These are phyloP conservation scores for Euwallacea similis DNA, from an alignment of 1,140 invertebrate genomes.

Conservation along the genomic window DNA sequence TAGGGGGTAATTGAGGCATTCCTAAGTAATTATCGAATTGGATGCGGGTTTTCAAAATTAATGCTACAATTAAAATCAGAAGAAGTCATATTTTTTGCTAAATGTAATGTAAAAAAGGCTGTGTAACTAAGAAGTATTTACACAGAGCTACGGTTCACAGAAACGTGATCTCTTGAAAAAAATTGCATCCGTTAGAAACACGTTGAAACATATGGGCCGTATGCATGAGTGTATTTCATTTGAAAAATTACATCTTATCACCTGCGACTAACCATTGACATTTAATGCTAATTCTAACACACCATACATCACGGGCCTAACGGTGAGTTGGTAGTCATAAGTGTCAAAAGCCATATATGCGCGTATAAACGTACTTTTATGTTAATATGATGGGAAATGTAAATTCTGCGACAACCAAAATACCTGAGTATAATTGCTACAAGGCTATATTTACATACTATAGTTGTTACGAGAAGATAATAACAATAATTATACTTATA, in stretches of 20 bases:
- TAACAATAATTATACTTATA: conserved; percentile 25
- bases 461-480: conserved; percentile 27
- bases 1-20: too few relatives aligned
- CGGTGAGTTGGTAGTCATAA: conserved; percentile 13
- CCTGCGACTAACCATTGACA: conserved; percentile 16
- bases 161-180: too few relatives aligned
- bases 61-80: too few relatives aligned
- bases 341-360: conserved; percentile 20
- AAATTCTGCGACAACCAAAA: conserved; percentile 13
- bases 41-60: too few relatives aligned
- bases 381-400: conserved; percentile 8
- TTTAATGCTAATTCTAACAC: conserved; percentile 25
- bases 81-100: too few relatives aligned
- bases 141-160: too few relatives aligned
- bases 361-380: conserved; percentile 17
- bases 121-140: too few relatives aligned
- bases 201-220: conserved; percentile 6
- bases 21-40: too few relatives aligned
- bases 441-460: conserved; percentile 30
- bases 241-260: conserved; percentile 23
- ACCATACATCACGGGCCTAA: conserved; percentile 10
- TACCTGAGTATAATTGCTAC: conserved; percentile 16
- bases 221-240: conserved; percentile 5
- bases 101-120: too few relatives aligned
- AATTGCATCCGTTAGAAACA: conserved; percentile 14